Evolutionary conservation across 2,888 invertebrate species (phyloP), one percentile per base, ranked within the genome.

Genomic region (Pseudococcus jackbeardsleyi): DNA sequence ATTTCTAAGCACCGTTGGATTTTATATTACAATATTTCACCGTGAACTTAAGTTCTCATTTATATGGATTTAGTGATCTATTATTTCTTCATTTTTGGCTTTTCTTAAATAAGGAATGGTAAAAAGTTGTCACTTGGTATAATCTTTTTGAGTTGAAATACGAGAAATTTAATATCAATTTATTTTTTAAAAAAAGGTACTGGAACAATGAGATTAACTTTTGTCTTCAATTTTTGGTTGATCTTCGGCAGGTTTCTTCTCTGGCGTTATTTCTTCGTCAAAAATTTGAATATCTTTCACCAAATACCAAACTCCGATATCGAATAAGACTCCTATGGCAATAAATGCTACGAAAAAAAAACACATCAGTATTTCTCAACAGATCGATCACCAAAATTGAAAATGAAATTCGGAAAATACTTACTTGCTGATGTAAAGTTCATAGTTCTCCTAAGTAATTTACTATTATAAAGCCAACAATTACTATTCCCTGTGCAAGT

Each of bases 381-480:
- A 46, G 6, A 12, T 46, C 9, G 6, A 46, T 33, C 1, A 33
- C 26, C 26, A 33, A 33, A 33, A 33, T 33, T 33, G 3, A 33
- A 33, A 33, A 33, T 46, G 5, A 46, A 68, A 19, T 15, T 19
- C 86, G n/a, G 12, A 79, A 46, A 59, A 88, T 50, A 90, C 91
- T 92, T 90, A 94, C 94, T 91, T 86, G 93, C 92, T 8, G 94
- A 93, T 17, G 93, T 91, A 0, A 92, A 90, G 90, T 94, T 94
- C 4, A 94, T 91, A 88, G 92, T 92, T 90, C 92, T 92, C 42
- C 94, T 92, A 90, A 95, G 94, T 54, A 92, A 92, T 22, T 92
- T 92, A 90, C 93, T 93, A 91, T 95, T 93, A 90, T 95, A 95
- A 33, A 94, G 91, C 92, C 94, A 94, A 90, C 95, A 95, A 90